Percentiles rank a stretch among this genome's conserved stretches.
These are phyloP conservation scores for Chrysodeixis includens DNA, from an alignment of 2,888 invertebrate genomes.

Conservation along the genomic window DNA sequence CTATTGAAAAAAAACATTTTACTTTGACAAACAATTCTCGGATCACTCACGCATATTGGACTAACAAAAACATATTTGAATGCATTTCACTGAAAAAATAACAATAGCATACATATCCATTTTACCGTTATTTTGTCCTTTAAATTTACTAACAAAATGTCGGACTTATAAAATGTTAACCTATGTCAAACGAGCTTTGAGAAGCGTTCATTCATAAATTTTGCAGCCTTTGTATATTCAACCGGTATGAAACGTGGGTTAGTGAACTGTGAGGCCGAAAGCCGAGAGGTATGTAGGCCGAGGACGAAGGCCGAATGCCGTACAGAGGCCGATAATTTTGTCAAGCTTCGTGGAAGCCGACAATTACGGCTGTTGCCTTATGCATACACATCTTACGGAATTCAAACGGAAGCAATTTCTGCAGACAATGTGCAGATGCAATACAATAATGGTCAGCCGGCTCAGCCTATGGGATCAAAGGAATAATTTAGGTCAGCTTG, in stretches of 20 bases:
- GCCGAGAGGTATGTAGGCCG: constrained; percentile 3
- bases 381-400: not conserved
- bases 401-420: constrained; percentile 6
- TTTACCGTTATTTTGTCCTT: not conserved
- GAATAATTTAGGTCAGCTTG: not conserved
- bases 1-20: no score
- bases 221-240: constrained; percentile 43
- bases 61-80: not conserved
- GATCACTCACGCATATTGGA: not conserved
- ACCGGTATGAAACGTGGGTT: constrained; percentile 40
- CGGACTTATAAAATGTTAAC: constrained; percentile 16
- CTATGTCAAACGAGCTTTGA: constrained; percentile 40
- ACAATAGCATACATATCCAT: not conserved
- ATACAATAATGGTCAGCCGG: constrained; percentile 1
- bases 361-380: constrained; percentile 1
- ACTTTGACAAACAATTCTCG: no score
- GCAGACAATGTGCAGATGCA: constrained; percentile 1
- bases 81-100: not conserved
- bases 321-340: constrained; percentile 9
- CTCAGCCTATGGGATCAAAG: not conserved
- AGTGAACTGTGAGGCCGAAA: constrained; percentile 48
- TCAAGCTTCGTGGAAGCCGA: constrained; percentile 8
- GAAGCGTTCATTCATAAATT: constrained; percentile 56
- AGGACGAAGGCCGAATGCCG: constrained; percentile 11
- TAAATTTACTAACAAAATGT: constrained; percentile 3